These are phyloP conservation scores for Tachystola acroxantha DNA, from an alignment of 2,888 invertebrate species.

Conservation along the genomic window DNA sequence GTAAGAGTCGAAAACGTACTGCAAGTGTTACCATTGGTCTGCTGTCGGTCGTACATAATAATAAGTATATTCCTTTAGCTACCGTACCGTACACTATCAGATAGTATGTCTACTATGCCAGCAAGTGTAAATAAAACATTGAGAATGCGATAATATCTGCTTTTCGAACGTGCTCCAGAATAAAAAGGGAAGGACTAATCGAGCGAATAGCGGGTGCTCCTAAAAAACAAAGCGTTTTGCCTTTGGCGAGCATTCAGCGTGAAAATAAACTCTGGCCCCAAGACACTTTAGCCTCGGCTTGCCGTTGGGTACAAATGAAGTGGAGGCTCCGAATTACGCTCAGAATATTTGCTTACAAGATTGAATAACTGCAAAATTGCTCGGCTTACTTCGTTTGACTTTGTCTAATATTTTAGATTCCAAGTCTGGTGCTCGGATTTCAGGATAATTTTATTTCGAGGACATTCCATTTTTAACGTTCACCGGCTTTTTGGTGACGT, in stretches of 20 bases:
- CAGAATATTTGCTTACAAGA: slow-evolving; percentile 39
- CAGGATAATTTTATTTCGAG: neutral
- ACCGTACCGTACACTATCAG: no score
- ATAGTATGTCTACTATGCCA: no score
- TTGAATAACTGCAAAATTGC: slow-evolving; percentile 30
- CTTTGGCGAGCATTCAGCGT: slow-evolving; percentile 38
- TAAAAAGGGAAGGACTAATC: slow-evolving; percentile 52
- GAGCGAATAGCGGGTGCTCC: slow-evolving; percentile 36
- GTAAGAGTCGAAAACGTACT: no score
- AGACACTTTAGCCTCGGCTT: slow-evolving; percentile 40
- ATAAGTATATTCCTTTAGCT: no score
- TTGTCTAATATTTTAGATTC: slow-evolving; percentile 6
- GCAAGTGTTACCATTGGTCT: no score
- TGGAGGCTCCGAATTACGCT: slow-evolving; percentile 43
- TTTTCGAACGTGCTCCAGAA: slow-evolving; percentile 38
- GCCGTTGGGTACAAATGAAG: slow-evolving; percentile 46
- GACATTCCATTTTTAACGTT: no score
- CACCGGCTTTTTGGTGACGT: no score
- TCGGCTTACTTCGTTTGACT: slow-evolving; percentile 8
- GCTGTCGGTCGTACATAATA: no score
- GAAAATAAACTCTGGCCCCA: slow-evolving; percentile 51
- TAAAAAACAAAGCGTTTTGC: slow-evolving; percentile 51
- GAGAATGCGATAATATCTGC: slow-evolving; percentile 33
- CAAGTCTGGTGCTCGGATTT: neutral
- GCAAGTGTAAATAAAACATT: slow-evolving; percentile 10